Conservation (phyloP, 2,113 vertebrate genomes). For the Lanius collurio region DNA sequence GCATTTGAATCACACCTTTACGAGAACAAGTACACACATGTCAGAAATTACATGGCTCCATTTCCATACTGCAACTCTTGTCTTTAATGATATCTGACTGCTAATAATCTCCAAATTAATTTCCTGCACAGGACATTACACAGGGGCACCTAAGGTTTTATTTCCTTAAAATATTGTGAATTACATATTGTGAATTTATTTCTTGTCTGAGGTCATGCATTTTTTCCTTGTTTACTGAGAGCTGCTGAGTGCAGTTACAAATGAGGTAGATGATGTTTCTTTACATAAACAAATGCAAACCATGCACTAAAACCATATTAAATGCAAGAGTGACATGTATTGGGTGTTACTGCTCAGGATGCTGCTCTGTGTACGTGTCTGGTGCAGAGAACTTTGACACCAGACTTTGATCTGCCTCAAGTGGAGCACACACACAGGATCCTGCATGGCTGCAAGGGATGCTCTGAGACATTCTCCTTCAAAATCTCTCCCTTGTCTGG, state of each 20-base stretch:
- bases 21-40: neutral
- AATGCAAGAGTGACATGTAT: neutral
- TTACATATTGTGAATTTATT: neutral
- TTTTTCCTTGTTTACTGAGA: neutral
- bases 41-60: neutral
- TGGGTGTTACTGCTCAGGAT: neutral
- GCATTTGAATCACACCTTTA: neutral
- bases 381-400: conserved; percentile 33
- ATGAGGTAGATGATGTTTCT: neutral
- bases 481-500: neutral
- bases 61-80: neutral
- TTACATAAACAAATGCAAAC: conserved; percentile 25
- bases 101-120: neutral
- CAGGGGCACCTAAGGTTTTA: no score
- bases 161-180: neutral
- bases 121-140: neutral
- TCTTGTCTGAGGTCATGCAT: neutral
- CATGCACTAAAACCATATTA: neutral
- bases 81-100: neutral
- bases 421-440: neutral
- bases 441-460: neutral
- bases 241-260: neutral
- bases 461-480: neutral
- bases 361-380: neutral
- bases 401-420: conserved; percentile 25